These are phyloP conservation scores for Eutrigla gurnardus DNA, from an alignment of 2,797 vertebrate species.

Conservation along the genomic window DNA sequence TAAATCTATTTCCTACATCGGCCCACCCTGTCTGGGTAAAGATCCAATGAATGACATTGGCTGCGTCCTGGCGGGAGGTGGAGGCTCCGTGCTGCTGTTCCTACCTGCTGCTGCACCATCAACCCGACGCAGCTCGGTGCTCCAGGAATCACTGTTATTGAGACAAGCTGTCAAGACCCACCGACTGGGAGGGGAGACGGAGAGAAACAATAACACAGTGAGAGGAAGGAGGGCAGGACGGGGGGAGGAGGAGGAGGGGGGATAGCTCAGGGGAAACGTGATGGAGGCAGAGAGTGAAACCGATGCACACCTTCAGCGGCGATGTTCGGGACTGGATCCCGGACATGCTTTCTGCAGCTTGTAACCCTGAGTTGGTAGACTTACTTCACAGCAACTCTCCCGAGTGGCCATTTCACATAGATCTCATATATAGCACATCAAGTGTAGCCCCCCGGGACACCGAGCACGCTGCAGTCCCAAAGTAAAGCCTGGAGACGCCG, in stretches of 20 bases:
- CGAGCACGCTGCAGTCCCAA: constrained; percentile 4
- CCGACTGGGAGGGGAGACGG: constrained; percentile 58
- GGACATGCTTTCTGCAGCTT: constrained; percentile 53
- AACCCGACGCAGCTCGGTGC: constrained; percentile 52
- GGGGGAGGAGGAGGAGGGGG: constrained; percentile 29
- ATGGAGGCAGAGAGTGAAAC: constrained; percentile 58
- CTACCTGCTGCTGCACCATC: constrained; percentile 69
- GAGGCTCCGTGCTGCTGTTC: constrained; percentile 53
- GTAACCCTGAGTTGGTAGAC: constrained; percentile 59
- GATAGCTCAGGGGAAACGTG: constrained; percentile 55
- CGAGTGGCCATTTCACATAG: constrained; percentile 45
- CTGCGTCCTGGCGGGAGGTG: constrained; percentile 1
- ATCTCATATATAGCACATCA: constrained; percentile 1
- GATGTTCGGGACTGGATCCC: constrained; percentile 60
- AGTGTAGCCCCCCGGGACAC: constrained; percentile 6
- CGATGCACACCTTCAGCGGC: constrained; percentile 52
- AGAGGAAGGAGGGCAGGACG: constrained; percentile 44
- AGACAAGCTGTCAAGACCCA: constrained; percentile 76
- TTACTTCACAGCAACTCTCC: constrained; percentile 30
- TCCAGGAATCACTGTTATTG: constrained; percentile 75
- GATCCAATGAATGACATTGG: not conserved
- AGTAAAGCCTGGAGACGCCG: constrained; percentile 5
- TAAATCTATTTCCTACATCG: too few relatives aligned
- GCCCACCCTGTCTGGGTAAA: not conserved
- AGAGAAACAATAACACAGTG: constrained; percentile 68